Conservation (phyloP, 1,140 invertebrate species). For the Eumaeus atala region DNA sequence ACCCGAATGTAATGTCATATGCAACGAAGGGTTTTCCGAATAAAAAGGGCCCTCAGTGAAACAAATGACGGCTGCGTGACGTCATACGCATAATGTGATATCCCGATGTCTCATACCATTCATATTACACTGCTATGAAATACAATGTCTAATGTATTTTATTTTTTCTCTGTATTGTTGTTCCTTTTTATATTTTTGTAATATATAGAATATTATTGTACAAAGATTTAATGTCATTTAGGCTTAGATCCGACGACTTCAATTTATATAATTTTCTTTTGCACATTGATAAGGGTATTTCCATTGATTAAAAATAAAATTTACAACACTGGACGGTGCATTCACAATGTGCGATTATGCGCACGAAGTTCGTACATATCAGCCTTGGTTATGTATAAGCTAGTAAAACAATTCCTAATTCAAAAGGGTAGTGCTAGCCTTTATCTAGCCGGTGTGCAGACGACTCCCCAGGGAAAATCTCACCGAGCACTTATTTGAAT, state of each 20-base stretch:
- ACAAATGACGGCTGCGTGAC: constrained; percentile 21
- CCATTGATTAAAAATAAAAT: no score
- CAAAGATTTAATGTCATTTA: no score
- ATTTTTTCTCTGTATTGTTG: no score
- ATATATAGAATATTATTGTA: no score
- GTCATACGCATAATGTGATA: constrained; percentile 6
- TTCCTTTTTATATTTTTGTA: no score
- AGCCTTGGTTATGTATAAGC: not conserved
- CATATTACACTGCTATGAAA: no score
- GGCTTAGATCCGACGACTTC: no score
- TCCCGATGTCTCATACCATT: not conserved
- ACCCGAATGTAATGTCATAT: not conserved
- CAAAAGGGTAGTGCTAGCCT: constrained; percentile 17
- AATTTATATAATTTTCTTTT: no score
- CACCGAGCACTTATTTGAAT: constrained; percentile 54
- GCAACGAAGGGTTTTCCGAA: constrained; percentile 11
- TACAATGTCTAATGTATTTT: no score
- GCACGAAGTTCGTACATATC: constrained; percentile 8
- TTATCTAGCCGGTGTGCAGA: constrained; percentile 29
- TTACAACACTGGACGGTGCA: no score
- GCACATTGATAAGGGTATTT: no score
- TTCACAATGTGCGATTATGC: constrained; percentile 1
- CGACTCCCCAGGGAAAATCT: constrained; percentile 39
- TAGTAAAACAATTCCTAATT: constrained; percentile 20
- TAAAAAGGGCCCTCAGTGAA: constrained; percentile 19